Percentiles rank a stretch among this genome's conserved stretches.
Evolutionary conservation across 2,797 vertebrate genomes (phyloP).

Genomic region (Decapterus maruadsi): DNA sequence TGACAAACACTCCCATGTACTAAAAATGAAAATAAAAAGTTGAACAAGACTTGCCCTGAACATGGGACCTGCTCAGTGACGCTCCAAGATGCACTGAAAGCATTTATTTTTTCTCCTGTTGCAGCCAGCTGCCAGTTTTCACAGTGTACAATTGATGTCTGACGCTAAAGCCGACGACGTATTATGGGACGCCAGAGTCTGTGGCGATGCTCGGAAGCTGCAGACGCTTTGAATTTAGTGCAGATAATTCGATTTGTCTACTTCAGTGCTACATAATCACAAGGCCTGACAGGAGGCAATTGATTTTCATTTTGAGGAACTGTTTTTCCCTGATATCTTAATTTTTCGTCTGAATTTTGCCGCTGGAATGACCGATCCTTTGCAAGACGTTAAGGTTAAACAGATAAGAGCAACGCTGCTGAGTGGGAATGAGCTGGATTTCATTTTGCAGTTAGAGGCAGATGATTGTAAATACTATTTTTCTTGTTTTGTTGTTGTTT

Average conservation of each 20-base stretch:
- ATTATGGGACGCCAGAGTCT: constrained; percentile 44
- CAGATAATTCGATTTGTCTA: constrained; percentile 18
- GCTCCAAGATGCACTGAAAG: constrained; percentile 30
- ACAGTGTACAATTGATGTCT: constrained; percentile 60
- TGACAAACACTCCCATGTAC: neutral
- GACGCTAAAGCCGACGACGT: constrained; percentile 22
- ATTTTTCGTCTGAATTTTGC: neutral
- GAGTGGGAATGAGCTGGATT: neutral
- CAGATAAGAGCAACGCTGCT: neutral
- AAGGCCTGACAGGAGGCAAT: constrained; percentile 33
- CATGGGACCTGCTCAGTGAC: constrained; percentile 24
- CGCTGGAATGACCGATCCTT: neutral
- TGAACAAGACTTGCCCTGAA: constrained; percentile 17
- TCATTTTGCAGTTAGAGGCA: neutral
- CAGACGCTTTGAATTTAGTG: constrained; percentile 22
- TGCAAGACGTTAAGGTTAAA: neutral
- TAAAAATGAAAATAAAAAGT: neutral
- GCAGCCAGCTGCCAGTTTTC: constrained; percentile 71
- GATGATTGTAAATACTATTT: constrained; percentile 23
- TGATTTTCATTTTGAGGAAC: constrained; percentile 3
- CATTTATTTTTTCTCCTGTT: constrained; percentile 16
- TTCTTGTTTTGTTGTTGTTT: neutral
- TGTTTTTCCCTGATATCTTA: constrained; percentile 23
- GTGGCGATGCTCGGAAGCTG: neutral
- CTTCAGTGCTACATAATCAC: constrained; percentile 68